phyloP scores from a whole-genome alignment of 1,140 invertebrate genomes.

The Monomorium pharaonis region DNA sequence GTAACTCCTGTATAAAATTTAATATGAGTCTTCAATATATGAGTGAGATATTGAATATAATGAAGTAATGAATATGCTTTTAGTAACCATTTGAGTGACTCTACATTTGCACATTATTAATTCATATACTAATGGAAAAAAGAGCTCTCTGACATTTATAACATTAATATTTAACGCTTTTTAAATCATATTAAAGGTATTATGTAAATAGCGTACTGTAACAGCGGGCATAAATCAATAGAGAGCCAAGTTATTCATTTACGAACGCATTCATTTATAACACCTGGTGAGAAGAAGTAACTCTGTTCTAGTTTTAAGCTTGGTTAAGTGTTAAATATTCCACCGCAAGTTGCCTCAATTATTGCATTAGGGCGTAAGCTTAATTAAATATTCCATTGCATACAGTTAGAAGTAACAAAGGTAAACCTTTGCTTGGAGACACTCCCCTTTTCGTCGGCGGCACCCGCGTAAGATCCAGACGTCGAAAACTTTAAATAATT shows the following conservation, averaged over 20 bases:
- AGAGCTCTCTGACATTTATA: constrained; percentile 29
- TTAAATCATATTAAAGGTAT: not conserved
- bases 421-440: constrained; percentile 48
- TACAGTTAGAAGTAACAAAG: constrained; percentile 58
- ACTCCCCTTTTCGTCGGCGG: constrained; percentile 33
- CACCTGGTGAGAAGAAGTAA: constrained; percentile 14
- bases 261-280: constrained; percentile 38
- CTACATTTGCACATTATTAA: constrained; percentile 27
- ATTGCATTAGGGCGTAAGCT: constrained; percentile 54
- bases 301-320: constrained; percentile 34
- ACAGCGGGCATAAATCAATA: constrained; percentile 16
- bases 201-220: not conserved
- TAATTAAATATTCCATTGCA: constrained; percentile 61
- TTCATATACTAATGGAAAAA: constrained; percentile 45
- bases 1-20: not conserved
- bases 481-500: constrained; percentile 76
- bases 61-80: constrained; percentile 40
- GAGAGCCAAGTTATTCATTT: constrained; percentile 31
- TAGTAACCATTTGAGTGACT: constrained; percentile 32
- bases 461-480: constrained; percentile 47
- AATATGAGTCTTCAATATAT: constrained; percentile 6
- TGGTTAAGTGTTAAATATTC: constrained; percentile 54
- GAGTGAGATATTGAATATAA: constrained; percentile 43
- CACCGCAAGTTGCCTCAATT: constrained; percentile 53
- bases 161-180: constrained; percentile 31